Evolutionary conservation across 2,888 invertebrate genomes (phyloP).

Genomic region (Augiades crinisus): DNA sequence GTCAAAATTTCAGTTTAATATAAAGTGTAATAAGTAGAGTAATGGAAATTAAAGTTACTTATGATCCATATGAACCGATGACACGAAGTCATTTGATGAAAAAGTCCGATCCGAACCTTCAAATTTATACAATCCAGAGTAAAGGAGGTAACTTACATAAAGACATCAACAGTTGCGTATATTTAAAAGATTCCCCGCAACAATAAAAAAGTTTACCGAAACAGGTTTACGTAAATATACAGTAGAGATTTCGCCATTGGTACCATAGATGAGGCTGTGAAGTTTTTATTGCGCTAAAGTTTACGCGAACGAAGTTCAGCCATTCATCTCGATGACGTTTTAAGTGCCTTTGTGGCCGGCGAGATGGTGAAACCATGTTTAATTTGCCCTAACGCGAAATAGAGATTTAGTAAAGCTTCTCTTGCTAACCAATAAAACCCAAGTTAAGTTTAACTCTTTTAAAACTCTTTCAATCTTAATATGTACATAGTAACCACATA

Average conservation of each 20-base stretch:
- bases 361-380: conserved; percentile 53
- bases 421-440: background rate
- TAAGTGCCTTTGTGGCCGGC: conserved; percentile 59
- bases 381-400: conserved; percentile 46
- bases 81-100: too few species aligned
- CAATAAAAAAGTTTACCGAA: too few species aligned
- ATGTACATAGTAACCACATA: too few species aligned
- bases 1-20: background rate
- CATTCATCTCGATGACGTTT: conserved; percentile 64
- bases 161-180: too few species aligned
- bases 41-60: background rate
- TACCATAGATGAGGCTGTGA: conserved; percentile 42
- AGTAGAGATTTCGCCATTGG: conserved; percentile 32
- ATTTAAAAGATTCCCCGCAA: too few species aligned
- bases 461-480: background rate
- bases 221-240: background rate
- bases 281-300: conserved; percentile 48
- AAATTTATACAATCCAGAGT: too few species aligned
- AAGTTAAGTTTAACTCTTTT: background rate
- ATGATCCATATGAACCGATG: background rate
- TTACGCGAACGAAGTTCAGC: conserved; percentile 44
- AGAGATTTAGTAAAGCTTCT: conserved; percentile 29
- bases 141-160: too few species aligned
- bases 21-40: too few species aligned
- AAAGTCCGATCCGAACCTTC: too few species aligned